phyloP scores from a whole-genome alignment of 1,140 invertebrate genomes.

The Dysdera silvatica region DNA sequence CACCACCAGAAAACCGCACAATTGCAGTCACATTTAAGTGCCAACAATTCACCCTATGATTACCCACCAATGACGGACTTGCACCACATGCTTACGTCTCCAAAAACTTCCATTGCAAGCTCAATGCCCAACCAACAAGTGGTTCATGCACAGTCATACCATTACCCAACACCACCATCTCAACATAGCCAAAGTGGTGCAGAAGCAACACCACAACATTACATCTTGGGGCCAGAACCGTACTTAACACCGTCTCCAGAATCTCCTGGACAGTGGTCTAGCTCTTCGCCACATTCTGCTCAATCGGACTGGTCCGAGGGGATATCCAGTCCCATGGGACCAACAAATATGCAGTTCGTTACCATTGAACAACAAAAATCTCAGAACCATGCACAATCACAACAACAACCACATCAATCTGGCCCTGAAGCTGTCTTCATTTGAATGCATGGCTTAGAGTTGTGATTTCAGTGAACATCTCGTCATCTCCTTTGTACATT shows the following conservation, averaged over 20 bases:
- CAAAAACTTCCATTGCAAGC: slow-evolving; percentile 28
- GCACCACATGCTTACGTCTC: slow-evolving; percentile 20
- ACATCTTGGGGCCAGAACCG: slow-evolving; percentile 52
- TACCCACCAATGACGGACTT: slow-evolving; percentile 29
- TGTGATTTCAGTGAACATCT: no score
- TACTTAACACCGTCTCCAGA: slow-evolving; percentile 91
- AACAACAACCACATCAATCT: slow-evolving; percentile 13
- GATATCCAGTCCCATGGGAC: slow-evolving; percentile 49
- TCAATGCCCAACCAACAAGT: slow-evolving; percentile 1
- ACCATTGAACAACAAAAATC: slow-evolving; percentile 23
- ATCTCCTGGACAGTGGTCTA: slow-evolving; percentile 88
- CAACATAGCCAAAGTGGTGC: slow-evolving; percentile 26
- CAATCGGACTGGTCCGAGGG: slow-evolving; percentile 93
- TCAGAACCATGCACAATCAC: neutral
- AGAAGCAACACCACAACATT: slow-evolving; percentile 54
- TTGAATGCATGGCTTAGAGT: neutral
- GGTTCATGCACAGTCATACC: slow-evolving; percentile 40
- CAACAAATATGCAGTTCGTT: slow-evolving; percentile 14
- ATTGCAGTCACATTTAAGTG: slow-evolving; percentile 11
- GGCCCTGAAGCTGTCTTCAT: slow-evolving; percentile 25
- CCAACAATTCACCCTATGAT: slow-evolving; percentile 36
- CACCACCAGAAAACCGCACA: slow-evolving; percentile 64
- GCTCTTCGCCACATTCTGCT: slow-evolving; percentile 72
- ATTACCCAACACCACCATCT: slow-evolving; percentile 70
- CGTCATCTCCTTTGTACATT: no score